Evolutionary conservation across 2,797 vertebrate genomes (phyloP).

Genomic region (Hippocampus kuda): DNA sequence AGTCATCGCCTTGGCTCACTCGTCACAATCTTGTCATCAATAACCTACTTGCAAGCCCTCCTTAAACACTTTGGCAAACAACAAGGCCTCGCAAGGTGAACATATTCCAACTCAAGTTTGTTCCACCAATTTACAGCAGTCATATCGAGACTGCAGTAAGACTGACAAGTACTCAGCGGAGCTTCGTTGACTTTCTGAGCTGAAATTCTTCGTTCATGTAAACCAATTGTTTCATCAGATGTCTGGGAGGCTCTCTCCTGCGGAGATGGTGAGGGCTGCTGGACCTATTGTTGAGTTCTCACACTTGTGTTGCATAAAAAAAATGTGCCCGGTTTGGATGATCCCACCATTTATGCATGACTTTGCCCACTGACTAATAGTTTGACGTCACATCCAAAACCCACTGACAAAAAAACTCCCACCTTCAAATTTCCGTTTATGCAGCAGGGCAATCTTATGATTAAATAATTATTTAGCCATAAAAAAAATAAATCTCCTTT

Average conservation of each 20-base stretch:
- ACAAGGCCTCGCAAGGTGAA: not conserved
- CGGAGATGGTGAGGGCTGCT: not conserved
- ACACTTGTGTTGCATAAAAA: not conserved
- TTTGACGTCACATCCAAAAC: not conserved
- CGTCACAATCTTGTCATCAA: not conserved
- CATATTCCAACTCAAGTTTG: not conserved
- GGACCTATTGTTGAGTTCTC: not conserved
- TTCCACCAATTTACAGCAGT: not conserved
- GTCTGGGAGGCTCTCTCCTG: not conserved
- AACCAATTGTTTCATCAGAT: conserved; percentile 2
- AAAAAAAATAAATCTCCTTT: conserved; percentile 16
- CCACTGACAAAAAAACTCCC: not conserved
- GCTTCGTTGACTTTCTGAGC: not conserved
- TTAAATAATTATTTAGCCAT: conserved; percentile 37
- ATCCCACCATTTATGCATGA: not conserved
- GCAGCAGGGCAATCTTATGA: conserved; percentile 2
- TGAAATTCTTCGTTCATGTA: not conserved
- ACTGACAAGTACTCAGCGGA: not conserved
- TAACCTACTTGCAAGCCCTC: not conserved
- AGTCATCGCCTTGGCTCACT: too few species aligned
- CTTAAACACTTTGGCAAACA: not conserved
- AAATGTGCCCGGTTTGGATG: not conserved
- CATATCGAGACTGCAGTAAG: not conserved
- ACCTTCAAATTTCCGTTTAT: not conserved
- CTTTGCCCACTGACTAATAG: not conserved